phyloP scores from a whole-genome alignment of 2,113 vertebrate genomes.

The Erythrolamprus reginae region DNA sequence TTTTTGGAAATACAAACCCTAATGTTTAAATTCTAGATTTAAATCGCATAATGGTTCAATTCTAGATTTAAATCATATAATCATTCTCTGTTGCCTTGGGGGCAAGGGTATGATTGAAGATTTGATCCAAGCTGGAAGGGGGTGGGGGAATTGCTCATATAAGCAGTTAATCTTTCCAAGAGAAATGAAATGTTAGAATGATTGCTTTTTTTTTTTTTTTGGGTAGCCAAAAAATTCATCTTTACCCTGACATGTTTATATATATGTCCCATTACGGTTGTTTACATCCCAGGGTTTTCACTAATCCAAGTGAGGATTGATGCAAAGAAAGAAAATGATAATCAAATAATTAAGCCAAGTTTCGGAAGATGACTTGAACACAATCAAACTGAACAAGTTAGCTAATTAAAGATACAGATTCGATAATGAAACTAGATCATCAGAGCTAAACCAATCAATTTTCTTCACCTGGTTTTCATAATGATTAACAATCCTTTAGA shows the following conservation, averaged over 20 bases:
- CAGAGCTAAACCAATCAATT: not conserved
- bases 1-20: not conserved
- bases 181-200: not conserved
- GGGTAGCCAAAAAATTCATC: not conserved
- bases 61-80: not conserved
- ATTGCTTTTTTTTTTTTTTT: not conserved
- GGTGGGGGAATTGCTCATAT: not conserved
- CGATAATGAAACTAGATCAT: not conserved
- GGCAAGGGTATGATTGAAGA: not conserved
- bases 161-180: accelerated
- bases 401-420: not conserved
- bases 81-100: not conserved
- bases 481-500: not conserved
- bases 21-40: not conserved
- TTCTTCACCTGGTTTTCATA: constrained; percentile 5
- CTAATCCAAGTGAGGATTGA: not conserved
- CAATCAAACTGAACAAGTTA: constrained; percentile 12
- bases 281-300: not conserved
- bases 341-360: not conserved
- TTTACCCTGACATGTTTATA: not conserved
- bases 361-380: not conserved
- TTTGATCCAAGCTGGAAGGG: not conserved
- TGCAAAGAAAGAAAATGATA: not conserved
- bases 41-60: not conserved
- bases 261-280: not conserved